Conservation (phyloP, 1,140 invertebrate species). For the Dendroctonus ponderosae region DNA sequence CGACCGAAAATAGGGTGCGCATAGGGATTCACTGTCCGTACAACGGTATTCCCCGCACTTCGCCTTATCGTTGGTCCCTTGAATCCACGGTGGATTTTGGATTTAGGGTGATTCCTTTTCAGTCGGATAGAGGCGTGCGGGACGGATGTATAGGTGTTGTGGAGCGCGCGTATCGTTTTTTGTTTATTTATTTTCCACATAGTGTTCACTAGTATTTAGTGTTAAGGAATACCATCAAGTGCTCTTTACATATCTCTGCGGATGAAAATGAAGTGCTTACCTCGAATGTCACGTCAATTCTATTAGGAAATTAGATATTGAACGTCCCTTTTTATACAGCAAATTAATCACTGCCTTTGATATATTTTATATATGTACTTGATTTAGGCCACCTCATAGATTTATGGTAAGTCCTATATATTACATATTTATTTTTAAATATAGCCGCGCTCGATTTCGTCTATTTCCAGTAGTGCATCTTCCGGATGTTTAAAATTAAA, state of each 20-base stretch:
- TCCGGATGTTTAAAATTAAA: constrained; percentile 23
- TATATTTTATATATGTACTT: constrained; percentile 4
- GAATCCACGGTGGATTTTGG: constrained; percentile 39
- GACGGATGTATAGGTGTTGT: constrained; percentile 33
- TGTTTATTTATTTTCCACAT: constrained; percentile 40
- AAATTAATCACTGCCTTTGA: constrained; percentile 8
- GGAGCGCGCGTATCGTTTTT: constrained; percentile 33
- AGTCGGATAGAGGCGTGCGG: constrained; percentile 40
- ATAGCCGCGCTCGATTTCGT: neutral
- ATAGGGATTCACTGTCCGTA: constrained; percentile 3
- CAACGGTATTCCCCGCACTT: constrained; percentile 25
- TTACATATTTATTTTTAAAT: neutral
- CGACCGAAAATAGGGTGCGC: constrained; percentile 15
- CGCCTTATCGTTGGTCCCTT: constrained; percentile 33
- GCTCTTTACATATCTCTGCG: constrained; percentile 25
- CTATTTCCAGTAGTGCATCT: too few species aligned
- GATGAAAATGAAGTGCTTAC: constrained; percentile 21
- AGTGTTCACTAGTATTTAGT: constrained; percentile 36
- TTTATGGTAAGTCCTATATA: constrained; percentile 9
- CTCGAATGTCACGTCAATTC: constrained; percentile 28
- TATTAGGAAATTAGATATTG: constrained; percentile 21
- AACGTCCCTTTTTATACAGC: constrained; percentile 14
- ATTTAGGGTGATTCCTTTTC: constrained; percentile 40
- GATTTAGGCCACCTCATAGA: neutral
- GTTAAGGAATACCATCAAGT: constrained; percentile 36